Evolutionary conservation across 2,113 vertebrate genomes (phyloP).

Genomic region (Chaetorhynchus papuensis): DNA sequence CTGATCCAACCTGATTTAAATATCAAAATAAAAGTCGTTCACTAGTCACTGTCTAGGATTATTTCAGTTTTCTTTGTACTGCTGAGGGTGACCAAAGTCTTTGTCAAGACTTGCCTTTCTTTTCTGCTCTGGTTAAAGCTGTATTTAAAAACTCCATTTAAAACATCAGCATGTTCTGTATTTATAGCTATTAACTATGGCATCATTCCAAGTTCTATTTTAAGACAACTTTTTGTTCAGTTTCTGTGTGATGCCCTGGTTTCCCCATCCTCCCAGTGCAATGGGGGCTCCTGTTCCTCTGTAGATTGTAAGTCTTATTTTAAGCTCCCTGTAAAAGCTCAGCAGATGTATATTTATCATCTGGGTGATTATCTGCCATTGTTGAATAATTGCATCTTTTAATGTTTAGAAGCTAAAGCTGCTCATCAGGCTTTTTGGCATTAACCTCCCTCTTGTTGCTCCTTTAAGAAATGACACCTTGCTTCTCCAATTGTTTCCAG

Average conservation of each 20-base stretch:
- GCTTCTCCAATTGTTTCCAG: background rate
- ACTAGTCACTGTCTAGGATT: background rate
- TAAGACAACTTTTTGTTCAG: background rate
- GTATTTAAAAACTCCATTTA: background rate
- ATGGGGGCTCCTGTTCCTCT: background rate
- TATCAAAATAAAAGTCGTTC: background rate
- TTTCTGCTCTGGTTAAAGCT: background rate
- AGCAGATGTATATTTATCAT: background rate
- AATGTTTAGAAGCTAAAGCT: background rate
- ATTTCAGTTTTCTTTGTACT: background rate
- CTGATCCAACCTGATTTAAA: background rate
- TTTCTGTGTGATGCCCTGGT: background rate
- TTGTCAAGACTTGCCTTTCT: background rate
- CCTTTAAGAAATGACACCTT: background rate
- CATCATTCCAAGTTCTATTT: background rate
- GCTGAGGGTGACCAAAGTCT: background rate
- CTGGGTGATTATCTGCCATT: background rate
- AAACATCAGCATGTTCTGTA: background rate
- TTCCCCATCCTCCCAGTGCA: background rate
- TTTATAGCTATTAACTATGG: background rate
- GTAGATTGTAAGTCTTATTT: background rate
- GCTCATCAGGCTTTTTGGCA: background rate
- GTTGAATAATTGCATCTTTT: background rate
- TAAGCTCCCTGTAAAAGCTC: background rate
- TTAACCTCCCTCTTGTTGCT: background rate